Base-by-base conservation (phyloP, 1,140 invertebrate genomes). In the Polypedilum vanderplanki region DNA sequence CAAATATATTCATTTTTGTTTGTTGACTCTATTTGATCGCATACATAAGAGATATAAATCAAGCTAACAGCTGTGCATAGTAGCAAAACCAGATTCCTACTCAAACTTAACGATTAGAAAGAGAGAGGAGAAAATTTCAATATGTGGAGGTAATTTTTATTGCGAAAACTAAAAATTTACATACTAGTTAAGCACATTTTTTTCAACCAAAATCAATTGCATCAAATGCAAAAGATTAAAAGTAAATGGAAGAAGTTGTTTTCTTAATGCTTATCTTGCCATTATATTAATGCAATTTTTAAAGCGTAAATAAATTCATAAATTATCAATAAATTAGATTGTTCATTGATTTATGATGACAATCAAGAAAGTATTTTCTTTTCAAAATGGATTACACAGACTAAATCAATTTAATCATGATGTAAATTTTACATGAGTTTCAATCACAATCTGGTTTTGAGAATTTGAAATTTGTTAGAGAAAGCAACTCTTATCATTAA, bases 241-340 rank as follows among this genome's bases (percentile, higher is more conserved):
- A 12, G 12, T 12, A 57, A 57, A 57, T 57, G 46, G 46, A 57
- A 15, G 46, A 57, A 15, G 46, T 57, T 12, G n/a, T 57, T 57
- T 57, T 33, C 24, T 57, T n/a, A 57, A 15, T 57, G 46, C 46
- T 57, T 57, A 57, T 57, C 46, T 8, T 4, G 12, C n/a, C 46
- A 57, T 57, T 57, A 57, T 57, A n/a, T 57, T 57, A 57, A 57
- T 57, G 46, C 46, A 57, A 57, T 57, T 57, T 33, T 57, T n/a
- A 57, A 57, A 12, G 46, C 46, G 46, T 57, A 15, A 57, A 57
- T 57, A 12, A n/a, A 12, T n/a, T 57, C 46, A 57, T 57, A 57
- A 57, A 57, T 57, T 57, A 57, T 57, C 46, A 57, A n/a, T 57
- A n/a, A 57, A 57, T 15, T 33, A 33, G 24, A 33, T 33, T 33